Evolutionary conservation across 2,888 invertebrate species (phyloP).

Genomic region (Melangyna quadrimaculata): DNA sequence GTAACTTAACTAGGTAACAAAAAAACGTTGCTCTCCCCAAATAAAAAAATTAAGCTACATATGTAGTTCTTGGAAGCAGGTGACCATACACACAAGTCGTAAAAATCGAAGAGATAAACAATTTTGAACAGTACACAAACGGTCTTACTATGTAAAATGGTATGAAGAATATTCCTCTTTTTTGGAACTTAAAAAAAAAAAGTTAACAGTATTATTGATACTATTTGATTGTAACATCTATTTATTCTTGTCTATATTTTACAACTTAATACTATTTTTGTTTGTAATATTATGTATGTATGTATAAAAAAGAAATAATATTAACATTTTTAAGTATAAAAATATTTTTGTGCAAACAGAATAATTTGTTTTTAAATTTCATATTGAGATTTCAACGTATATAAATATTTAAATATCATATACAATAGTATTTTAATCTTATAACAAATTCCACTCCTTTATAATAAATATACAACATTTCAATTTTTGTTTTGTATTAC

Average conservation of each 20-base stretch:
- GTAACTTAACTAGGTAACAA: too few relatives aligned
- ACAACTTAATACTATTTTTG: constrained; percentile 21
- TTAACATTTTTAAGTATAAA: constrained; percentile 61
- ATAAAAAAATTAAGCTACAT: too few relatives aligned
- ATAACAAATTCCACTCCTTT: constrained; percentile 30
- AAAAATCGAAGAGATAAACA: too few relatives aligned
- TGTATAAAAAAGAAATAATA: constrained; percentile 37
- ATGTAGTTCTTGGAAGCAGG: too few relatives aligned
- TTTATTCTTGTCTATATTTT: constrained; percentile 34
- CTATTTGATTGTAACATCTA: constrained; percentile 46
- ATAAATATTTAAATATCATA: constrained; percentile 25
- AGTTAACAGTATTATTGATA: background rate
- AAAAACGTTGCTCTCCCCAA: too few relatives aligned
- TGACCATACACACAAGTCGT: too few relatives aligned
- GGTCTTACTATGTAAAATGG: background rate
- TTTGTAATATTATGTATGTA: background rate
- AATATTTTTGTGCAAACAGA: constrained; percentile 66
- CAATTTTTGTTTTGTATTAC: background rate
- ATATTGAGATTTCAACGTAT: constrained; percentile 51
- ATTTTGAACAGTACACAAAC: too few relatives aligned
- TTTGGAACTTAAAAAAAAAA: background rate
- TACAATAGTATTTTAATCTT: constrained; percentile 44
- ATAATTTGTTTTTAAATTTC: constrained; percentile 10
- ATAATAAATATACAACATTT: constrained; percentile 42
- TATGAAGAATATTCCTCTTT: background rate